Conservation (phyloP, 2,113 vertebrate genomes). For the Geothlypis trichas region DNA sequence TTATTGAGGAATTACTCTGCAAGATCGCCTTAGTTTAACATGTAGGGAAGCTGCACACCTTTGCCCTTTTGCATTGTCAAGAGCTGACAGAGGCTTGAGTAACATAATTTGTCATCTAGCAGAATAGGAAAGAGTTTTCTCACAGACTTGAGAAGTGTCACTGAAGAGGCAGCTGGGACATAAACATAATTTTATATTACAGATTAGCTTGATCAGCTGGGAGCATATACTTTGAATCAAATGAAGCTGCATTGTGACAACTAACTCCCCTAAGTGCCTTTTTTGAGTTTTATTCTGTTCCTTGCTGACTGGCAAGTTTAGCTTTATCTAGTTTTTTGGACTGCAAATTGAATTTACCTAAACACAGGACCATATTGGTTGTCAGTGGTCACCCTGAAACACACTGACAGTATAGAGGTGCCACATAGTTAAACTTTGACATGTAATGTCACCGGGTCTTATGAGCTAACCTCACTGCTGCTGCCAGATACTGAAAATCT, state of each 20-base stretch:
- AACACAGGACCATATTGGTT: neutral
- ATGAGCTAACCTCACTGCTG: neutral
- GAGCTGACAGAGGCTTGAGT: neutral
- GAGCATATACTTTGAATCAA: neutral
- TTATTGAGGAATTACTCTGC: neutral
- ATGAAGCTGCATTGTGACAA: neutral
- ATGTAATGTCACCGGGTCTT: neutral
- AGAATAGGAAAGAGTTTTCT: neutral
- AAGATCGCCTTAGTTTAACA: neutral
- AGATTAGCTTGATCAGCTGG: neutral
- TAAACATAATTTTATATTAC: neutral
- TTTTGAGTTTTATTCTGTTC: neutral
- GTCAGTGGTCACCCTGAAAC: neutral
- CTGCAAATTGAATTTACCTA: neutral
- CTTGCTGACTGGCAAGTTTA: neutral
- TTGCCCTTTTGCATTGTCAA: neutral
- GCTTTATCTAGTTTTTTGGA: neutral
- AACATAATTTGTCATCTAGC: neutral
- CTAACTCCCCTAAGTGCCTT: neutral
- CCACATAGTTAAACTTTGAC: neutral
- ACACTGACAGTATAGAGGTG: neutral
- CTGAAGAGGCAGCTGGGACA: neutral
- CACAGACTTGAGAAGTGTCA: neutral
- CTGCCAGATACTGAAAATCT: neutral
- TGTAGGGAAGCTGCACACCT: rapidly evolving